phyloP scores from a whole-genome alignment of 2,888 invertebrate species.

The Eupithecia tripunctaria region DNA sequence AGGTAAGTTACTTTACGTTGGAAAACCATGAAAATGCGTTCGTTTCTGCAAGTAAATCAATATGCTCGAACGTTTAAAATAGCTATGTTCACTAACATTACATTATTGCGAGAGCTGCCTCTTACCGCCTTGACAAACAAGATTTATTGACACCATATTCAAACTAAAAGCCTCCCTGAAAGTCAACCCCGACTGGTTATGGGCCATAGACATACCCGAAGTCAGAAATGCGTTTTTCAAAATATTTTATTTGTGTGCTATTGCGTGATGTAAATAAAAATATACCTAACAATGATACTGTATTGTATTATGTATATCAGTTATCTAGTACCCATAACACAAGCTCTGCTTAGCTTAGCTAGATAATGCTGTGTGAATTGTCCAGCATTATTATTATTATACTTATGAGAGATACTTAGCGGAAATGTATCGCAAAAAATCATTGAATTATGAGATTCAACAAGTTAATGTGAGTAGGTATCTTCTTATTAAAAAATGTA shows the following conservation, averaged over 20 bases:
- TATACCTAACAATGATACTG: no score
- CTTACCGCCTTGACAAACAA: not conserved
- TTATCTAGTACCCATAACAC: no score
- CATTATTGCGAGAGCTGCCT: not conserved
- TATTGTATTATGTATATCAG: no score
- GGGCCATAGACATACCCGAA: not conserved
- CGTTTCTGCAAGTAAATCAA: not conserved
- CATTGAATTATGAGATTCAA: no score
- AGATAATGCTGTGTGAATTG: no score
- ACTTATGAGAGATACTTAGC: no score
- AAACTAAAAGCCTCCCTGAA: not conserved
- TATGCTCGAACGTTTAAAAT: not conserved
- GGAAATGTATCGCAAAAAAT: no score
- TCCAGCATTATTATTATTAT: no score
- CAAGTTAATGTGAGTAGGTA: no score
- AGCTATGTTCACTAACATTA: not conserved
- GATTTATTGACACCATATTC: not conserved
- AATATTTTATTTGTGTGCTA: not conserved
- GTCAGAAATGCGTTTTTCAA: not conserved
- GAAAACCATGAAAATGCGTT: not conserved
- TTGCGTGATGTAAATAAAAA: not conserved
- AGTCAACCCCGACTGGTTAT: not conserved
- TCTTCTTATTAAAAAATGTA: no score
- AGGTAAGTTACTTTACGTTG: not conserved
- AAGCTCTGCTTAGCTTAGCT: no score